These are phyloP conservation scores for Idaea biselata DNA, from an alignment of 2,888 invertebrate species.

Conservation along the genomic window DNA sequence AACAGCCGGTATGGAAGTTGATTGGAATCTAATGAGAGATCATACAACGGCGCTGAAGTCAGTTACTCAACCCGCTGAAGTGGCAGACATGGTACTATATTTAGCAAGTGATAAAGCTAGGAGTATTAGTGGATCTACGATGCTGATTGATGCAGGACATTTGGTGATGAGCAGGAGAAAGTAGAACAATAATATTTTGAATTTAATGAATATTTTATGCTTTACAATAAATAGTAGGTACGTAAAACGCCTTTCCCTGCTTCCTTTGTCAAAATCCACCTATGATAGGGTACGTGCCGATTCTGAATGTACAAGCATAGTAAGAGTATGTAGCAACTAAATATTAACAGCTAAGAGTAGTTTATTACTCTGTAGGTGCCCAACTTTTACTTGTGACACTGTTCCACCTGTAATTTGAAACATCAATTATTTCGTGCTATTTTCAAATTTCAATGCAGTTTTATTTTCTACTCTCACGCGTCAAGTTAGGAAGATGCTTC, in stretches of 20 bases:
- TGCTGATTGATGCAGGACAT: constrained; percentile 32
- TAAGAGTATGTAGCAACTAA: no score
- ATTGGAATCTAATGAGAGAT: constrained; percentile 9
- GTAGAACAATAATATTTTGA: constrained; percentile 16
- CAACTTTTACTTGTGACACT: no score
- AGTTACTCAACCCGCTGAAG: constrained; percentile 29
- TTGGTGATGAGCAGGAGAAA: constrained; percentile 12
- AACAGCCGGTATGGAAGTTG: constrained; percentile 2
- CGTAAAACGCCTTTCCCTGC: no score
- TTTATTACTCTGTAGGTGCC: no score
- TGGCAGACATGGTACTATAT: constrained; percentile 41
- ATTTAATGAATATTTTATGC: constrained; percentile 7
- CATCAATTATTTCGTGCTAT: constrained; percentile 10
- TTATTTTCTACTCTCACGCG: constrained; percentile 50
- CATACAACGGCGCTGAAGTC: constrained; percentile 14
- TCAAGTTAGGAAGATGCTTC: constrained; percentile 50
- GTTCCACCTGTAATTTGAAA: no score
- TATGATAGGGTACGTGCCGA: no score
- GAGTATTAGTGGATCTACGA: constrained; percentile 35
- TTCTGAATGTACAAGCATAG: no score
- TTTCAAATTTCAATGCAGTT: constrained; percentile 29
- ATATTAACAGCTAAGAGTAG: no score
- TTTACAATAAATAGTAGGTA: no score
- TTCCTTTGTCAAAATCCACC: no score
- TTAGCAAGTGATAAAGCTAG: constrained; percentile 40